A percentile compares a stretch with the other conserved stretches of the same genome.
These are phyloP conservation scores for Macaria notata DNA, from an alignment of 2,888 invertebrate genomes.

Conservation along the genomic window DNA sequence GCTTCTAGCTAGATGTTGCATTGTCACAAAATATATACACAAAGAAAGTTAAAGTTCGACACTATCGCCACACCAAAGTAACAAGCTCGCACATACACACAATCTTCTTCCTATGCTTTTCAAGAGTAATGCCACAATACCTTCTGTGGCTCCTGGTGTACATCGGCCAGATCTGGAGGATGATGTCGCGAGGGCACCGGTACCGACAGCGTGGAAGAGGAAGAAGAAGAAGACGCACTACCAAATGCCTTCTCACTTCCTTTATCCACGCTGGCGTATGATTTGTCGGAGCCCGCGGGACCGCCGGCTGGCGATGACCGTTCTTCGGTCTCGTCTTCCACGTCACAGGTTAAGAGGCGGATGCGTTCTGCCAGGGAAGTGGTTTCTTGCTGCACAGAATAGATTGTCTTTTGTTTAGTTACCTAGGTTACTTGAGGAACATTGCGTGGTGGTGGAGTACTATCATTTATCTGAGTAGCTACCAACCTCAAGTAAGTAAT, in stretches of 20 bases:
- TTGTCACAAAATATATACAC: too few relatives aligned
- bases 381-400: conserved; percentile 77
- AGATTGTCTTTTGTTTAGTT: too few relatives aligned
- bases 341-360: conserved; percentile 92
- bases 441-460: too few relatives aligned
- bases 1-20: too few relatives aligned
- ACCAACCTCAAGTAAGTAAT: too few relatives aligned
- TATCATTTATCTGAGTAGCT: too few relatives aligned
- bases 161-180: conserved; percentile 69
- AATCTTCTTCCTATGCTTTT: too few relatives aligned
- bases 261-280: conserved; percentile 70
- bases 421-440: too few relatives aligned
- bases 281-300: conserved; percentile 80
- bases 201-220: conserved; percentile 65
- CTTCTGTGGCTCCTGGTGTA: conserved; percentile 70
- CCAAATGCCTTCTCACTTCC: conserved; percentile 80
- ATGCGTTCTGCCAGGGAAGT: conserved; percentile 93
- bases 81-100: too few relatives aligned
- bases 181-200: conserved; percentile 61
- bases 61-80: too few relatives aligned
- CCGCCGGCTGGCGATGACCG: conserved; percentile 85
- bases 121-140: conserved; percentile 32
- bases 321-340: conserved; percentile 85
- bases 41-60: too few relatives aligned
- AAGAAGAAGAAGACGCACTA: conserved; percentile 73